A percentile compares a stretch with the other conserved stretches of the same genome.
phyloP scores from a whole-genome alignment of 1,140 invertebrate genomes.

The Tenebrio molitor region DNA sequence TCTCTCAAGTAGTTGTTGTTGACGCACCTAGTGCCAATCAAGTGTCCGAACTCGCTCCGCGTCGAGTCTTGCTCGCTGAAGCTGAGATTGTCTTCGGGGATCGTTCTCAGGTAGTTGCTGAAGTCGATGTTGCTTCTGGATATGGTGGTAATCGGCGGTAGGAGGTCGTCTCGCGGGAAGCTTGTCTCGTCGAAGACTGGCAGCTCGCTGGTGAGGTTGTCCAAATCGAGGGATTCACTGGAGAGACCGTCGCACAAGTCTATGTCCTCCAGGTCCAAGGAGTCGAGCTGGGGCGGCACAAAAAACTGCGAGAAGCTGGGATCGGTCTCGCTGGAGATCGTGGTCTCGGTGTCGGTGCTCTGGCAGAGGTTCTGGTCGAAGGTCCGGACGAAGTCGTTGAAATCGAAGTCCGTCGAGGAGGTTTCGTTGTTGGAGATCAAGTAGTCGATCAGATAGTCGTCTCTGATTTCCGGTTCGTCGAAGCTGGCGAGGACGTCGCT shows the following conservation, averaged over 20 bases:
- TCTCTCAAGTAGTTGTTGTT: neutral
- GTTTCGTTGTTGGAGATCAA: slow-evolving; percentile 53
- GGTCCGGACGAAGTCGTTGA: slow-evolving; percentile 59
- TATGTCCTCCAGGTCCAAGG: slow-evolving; percentile 54
- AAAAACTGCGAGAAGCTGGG: slow-evolving; percentile 54
- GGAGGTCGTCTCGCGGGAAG: neutral
- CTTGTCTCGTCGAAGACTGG: slow-evolving; percentile 42
- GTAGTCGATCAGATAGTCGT: slow-evolving; percentile 60
- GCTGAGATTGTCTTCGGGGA: slow-evolving; percentile 49
- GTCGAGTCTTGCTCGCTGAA: slow-evolving; percentile 48
- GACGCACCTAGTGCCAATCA: slow-evolving; percentile 42
- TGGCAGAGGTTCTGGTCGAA: slow-evolving; percentile 55
- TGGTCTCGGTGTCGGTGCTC: neutral
- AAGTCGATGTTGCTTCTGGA: slow-evolving; percentile 57
- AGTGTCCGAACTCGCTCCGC: slow-evolving; percentile 59
- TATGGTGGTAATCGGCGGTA: slow-evolving; percentile 59
- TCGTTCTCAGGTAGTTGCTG: slow-evolving; percentile 56
- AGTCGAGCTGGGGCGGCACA: slow-evolving; percentile 51
- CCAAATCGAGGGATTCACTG: slow-evolving; percentile 58
- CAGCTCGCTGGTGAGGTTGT: slow-evolving; percentile 50
- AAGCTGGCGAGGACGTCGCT: slow-evolving; percentile 55
- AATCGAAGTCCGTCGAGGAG: slow-evolving; percentile 58
- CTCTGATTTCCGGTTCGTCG: slow-evolving; percentile 52
- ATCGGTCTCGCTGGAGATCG: neutral
- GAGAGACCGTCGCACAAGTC: slow-evolving; percentile 58